phyloP scores from a whole-genome alignment of 2,113 vertebrate species.

The Petromus typicus region DNA sequence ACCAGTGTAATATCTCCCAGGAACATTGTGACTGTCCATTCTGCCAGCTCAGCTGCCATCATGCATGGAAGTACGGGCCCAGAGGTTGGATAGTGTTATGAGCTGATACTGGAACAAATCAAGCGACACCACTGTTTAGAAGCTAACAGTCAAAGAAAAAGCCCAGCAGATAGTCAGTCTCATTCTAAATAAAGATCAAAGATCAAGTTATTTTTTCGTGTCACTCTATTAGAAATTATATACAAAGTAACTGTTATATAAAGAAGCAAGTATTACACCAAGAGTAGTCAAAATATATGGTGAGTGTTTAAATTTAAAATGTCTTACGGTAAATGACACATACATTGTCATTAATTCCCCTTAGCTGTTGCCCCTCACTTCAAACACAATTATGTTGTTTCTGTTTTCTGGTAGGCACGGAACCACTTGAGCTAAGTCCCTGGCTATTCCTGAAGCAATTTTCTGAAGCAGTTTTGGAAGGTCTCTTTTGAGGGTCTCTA shows the following conservation, averaged over 20 bases:
- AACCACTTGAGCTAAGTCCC: too few species aligned
- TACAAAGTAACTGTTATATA: neutral
- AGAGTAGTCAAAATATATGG: neutral
- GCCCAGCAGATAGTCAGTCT: neutral
- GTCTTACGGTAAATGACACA: neutral
- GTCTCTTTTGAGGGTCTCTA: neutral
- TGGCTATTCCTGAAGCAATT: neutral
- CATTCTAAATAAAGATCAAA: neutral
- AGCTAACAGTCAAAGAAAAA: neutral
- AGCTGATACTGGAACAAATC: neutral
- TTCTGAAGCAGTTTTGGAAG: neutral
- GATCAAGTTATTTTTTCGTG: neutral
- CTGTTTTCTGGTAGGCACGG: too few species aligned
- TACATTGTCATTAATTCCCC: neutral
- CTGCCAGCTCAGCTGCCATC: neutral
- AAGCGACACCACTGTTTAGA: neutral
- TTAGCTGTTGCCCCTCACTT: neutral
- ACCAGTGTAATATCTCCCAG: neutral
- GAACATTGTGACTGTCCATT: neutral
- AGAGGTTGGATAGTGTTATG: accelerated
- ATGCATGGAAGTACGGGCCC: neutral
- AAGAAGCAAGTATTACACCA: neutral
- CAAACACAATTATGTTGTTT: neutral
- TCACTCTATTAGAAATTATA: neutral
- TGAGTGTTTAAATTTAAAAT: neutral